Conservation (phyloP, 2,113 vertebrate genomes). For the Corynorhinus townsendii region DNA sequence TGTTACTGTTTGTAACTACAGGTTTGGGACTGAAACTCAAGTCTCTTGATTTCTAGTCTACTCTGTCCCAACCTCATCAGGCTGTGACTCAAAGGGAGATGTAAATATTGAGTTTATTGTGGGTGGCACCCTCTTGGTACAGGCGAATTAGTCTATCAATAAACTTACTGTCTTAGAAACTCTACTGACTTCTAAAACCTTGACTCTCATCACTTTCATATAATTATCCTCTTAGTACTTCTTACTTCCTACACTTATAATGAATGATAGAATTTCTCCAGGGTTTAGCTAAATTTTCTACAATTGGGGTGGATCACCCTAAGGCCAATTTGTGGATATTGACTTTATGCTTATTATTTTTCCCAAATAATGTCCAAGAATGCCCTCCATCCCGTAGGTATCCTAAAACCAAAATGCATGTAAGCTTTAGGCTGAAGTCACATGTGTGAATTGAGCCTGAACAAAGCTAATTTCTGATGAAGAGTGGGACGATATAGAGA, state of each 20-base stretch:
- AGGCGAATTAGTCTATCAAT: constrained; percentile 14
- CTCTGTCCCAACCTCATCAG: constrained; percentile 8
- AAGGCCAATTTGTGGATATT: not conserved
- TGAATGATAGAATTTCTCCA: not conserved
- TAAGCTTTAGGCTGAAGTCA: not conserved
- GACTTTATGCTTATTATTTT: not conserved
- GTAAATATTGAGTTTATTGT: not conserved
- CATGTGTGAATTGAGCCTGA: not conserved
- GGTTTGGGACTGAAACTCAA: not conserved
- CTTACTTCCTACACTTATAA: not conserved
- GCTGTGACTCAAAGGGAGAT: constrained; percentile 10
- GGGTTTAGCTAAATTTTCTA: not conserved
- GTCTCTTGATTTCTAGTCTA: not conserved
- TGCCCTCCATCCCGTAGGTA: not conserved
- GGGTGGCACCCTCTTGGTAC: not conserved
- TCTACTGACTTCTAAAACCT: not conserved
- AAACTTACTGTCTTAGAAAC: constrained; percentile 7
- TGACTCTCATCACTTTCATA: not conserved
- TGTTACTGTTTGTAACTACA: not conserved
- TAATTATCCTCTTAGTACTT: constrained; percentile 22
- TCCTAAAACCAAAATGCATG: not conserved
- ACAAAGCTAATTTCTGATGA: not conserved
- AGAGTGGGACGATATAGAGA: not conserved
- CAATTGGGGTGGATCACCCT: not conserved
- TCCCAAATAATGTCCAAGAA: not conserved